Evolutionary conservation across 2,888 invertebrate species (phyloP).

Genomic region (Drosophila cracens): DNA sequence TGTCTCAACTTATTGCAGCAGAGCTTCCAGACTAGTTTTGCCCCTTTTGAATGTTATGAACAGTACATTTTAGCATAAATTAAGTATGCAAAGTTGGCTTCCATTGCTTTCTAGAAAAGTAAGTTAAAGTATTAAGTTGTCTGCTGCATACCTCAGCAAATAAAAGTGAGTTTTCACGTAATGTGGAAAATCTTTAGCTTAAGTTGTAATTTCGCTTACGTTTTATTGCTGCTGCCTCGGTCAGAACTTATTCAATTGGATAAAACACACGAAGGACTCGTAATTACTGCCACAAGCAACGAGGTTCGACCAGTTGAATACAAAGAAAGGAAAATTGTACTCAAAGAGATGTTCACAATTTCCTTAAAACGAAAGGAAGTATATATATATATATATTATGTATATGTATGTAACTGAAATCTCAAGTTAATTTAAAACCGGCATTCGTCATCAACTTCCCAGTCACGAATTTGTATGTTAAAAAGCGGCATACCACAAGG

Average conservation of each 20-base stretch:
- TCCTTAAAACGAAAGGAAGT: slow-evolving; percentile 6
- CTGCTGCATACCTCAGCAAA: background rate
- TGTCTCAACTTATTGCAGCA: slow-evolving; percentile 31
- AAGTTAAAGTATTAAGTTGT: background rate
- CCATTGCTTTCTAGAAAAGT: background rate
- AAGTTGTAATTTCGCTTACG: slow-evolving; percentile 5
- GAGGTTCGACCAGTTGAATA: slow-evolving; percentile 9
- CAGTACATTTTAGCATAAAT: slow-evolving; percentile 28
- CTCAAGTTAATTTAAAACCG: slow-evolving; percentile 56
- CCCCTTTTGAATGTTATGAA: slow-evolving; percentile 16
- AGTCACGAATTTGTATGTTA: slow-evolving; percentile 56
- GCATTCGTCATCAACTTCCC: slow-evolving; percentile 59
- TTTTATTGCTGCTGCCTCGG: background rate
- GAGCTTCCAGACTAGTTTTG: slow-evolving; percentile 22
- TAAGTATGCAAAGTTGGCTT: background rate
- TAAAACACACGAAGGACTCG: slow-evolving; percentile 24
- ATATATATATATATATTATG: background rate
- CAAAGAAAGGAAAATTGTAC: slow-evolving; percentile 39
- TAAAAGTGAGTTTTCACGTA: background rate
- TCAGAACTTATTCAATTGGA: slow-evolving; percentile 24
- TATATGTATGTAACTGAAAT: slow-evolving; percentile 23
- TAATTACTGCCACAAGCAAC: slow-evolving; percentile 41
- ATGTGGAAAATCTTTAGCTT: background rate
- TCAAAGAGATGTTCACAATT: slow-evolving; percentile 37
- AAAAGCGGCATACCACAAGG: slow-evolving; percentile 58